These are phyloP conservation scores for Hypomecis atomaria DNA, from an alignment of 2,888 invertebrate species.

Conservation along the genomic window DNA sequence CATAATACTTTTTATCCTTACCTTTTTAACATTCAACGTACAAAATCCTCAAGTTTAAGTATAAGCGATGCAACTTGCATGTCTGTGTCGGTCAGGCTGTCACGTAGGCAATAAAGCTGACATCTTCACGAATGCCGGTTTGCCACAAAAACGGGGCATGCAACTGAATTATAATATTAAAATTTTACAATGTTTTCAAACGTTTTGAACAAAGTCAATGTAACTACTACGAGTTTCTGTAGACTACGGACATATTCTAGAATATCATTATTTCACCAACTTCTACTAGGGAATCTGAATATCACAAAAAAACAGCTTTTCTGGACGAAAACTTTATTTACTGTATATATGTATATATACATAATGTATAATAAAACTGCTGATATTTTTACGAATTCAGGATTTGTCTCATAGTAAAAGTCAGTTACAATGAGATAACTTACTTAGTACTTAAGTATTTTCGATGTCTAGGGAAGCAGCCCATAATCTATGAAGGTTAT, in stretches of 20 bases:
- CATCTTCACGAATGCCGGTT: conserved; percentile 62
- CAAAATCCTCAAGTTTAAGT: conserved; percentile 23
- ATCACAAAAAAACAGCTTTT: no score
- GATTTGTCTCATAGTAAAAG: no score
- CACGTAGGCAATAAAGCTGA: conserved; percentile 74
- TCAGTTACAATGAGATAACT: no score
- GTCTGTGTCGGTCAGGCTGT: conserved; percentile 52
- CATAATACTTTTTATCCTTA: background rate
- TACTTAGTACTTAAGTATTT: no score
- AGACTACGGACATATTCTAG: background rate
- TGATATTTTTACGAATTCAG: no score
- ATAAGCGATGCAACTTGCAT: conserved; percentile 47
- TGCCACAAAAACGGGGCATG: conserved; percentile 70
- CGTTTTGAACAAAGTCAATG: conserved; percentile 36
- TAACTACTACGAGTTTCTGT: conserved; percentile 20
- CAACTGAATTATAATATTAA: conserved; percentile 70
- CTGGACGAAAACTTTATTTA: no score
- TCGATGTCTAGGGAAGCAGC: no score
- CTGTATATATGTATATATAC: no score
- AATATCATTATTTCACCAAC: no score
- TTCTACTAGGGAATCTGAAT: no score
- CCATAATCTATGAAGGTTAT: no score
- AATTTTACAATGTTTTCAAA: conserved; percentile 35
- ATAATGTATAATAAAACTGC: no score
- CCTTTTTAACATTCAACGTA: conserved; percentile 13